Evolutionary conservation across 2,113 vertebrate species (phyloP).

Genomic region (Onychorhynchus coronatus): DNA sequence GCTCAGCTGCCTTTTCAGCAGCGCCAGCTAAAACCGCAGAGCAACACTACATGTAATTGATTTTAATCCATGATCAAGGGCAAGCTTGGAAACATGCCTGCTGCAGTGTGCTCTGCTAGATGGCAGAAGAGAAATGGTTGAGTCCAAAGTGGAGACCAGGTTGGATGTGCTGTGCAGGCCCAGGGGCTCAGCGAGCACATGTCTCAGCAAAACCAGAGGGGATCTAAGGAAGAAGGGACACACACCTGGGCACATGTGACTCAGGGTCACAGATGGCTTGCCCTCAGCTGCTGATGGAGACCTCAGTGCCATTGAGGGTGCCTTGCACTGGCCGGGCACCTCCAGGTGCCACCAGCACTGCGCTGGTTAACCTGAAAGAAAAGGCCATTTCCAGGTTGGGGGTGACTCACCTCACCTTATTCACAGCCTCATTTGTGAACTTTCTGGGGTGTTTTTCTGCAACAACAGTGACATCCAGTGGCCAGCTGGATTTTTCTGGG

Average conservation of each 20-base stretch:
- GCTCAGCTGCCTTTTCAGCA: background rate
- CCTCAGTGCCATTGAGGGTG: rapidly evolving
- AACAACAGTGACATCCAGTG: constrained; percentile 65
- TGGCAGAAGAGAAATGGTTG: background rate
- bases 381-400: background rate
- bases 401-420: background rate
- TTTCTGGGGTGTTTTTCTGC: background rate
- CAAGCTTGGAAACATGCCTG: background rate
- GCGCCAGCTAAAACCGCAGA: background rate
- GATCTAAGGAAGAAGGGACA: background rate
- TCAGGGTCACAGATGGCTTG: background rate
- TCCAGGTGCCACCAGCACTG: background rate
- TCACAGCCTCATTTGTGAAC: constrained; percentile 16
- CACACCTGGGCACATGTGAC: background rate
- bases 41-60: background rate
- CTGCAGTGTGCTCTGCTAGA: rapidly evolving
- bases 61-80: background rate
- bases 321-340: background rate
- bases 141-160: background rate
- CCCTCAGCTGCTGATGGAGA: background rate
- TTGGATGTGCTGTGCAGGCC: background rate
- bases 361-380: background rate
- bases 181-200: background rate
- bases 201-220: background rate
- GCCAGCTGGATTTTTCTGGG: background rate